These are phyloP conservation scores for Labeo rohita DNA, from an alignment of 2,113 vertebrate species.

Conservation along the genomic window DNA sequence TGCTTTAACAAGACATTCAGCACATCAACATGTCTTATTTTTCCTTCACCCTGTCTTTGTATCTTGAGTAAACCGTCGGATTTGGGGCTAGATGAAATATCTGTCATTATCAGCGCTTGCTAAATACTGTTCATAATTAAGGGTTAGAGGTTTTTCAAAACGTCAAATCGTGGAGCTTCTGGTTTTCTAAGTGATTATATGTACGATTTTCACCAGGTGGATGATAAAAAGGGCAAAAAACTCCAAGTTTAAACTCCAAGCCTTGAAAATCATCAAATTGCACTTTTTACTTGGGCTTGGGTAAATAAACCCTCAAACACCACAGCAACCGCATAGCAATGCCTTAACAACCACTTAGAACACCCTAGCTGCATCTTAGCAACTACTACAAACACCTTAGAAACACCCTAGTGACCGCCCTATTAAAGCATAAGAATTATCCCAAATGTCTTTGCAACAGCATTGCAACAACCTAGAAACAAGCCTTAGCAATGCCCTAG, in stretches of 20 bases:
- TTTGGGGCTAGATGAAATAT: conserved; percentile 33
- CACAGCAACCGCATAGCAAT: not conserved
- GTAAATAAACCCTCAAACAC: not conserved
- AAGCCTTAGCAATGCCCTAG: not conserved
- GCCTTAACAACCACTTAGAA: not conserved
- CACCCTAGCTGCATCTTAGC: not conserved
- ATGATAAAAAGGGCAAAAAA: not conserved
- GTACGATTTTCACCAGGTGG: not conserved
- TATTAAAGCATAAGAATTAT: not conserved
- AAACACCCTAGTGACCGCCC: not conserved
- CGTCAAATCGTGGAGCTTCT: not conserved
- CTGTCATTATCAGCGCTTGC: not conserved
- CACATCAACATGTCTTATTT: conserved; percentile 1
- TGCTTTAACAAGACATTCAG: conserved; percentile 15
- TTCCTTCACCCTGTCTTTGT: not conserved
- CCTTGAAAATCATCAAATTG: not conserved
- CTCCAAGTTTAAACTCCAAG: not conserved
- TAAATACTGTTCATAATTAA: not conserved
- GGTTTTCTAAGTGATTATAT: not conserved
- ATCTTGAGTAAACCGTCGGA: not conserved
- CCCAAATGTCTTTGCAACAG: not conserved
- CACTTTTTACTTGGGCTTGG: not conserved
- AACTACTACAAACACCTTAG: not conserved
- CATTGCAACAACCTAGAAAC: not conserved
- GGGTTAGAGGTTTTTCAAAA: conserved; percentile 3